Conservation (phyloP, 1,140 invertebrate genomes). For the Probaryconus sp. region DNA sequence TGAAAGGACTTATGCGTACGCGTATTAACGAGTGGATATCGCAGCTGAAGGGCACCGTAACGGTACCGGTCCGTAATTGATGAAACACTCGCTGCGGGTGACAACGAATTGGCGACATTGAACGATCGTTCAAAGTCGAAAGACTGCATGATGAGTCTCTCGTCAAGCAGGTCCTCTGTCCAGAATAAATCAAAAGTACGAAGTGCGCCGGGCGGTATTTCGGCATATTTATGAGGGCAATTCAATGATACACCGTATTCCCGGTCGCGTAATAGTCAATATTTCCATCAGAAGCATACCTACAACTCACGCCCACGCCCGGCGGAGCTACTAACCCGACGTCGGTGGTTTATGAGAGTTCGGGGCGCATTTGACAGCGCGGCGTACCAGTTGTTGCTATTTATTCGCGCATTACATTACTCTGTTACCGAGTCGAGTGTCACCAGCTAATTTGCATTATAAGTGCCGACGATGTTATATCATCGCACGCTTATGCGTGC, state of each 20-base stretch:
- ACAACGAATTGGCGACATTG: slow-evolving; percentile 65
- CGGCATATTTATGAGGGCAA: slow-evolving; percentile 77
- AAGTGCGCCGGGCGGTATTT: slow-evolving; percentile 74
- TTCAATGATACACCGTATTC: slow-evolving; percentile 78
- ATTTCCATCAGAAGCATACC: slow-evolving; percentile 79
- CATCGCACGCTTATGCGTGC: slow-evolving; percentile 60
- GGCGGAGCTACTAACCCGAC: slow-evolving; percentile 64
- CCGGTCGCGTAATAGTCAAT: slow-evolving; percentile 78
- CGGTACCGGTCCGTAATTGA: slow-evolving; percentile 55
- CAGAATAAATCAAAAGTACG: slow-evolving; percentile 77
- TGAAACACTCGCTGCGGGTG: slow-evolving; percentile 59
- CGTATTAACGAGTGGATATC: no score
- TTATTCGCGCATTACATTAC: slow-evolving; percentile 79
- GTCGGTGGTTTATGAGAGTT: slow-evolving; percentile 76
- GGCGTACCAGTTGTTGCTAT: slow-evolving; percentile 77
- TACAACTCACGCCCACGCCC: slow-evolving; percentile 77
- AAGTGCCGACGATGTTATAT: slow-evolving; percentile 64
- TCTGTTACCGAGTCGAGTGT: slow-evolving; percentile 77
- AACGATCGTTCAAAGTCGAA: slow-evolving; percentile 64
- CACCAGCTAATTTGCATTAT: slow-evolving; percentile 78
- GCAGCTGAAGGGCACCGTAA: no score
- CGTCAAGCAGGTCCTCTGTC: slow-evolving; percentile 62
- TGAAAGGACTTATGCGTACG: no score
- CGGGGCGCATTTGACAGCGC: slow-evolving; percentile 75
- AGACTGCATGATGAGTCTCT: slow-evolving; percentile 63